These are phyloP conservation scores for Scalopus aquaticus DNA, from an alignment of 2,113 vertebrate genomes.

Conservation along the genomic window DNA sequence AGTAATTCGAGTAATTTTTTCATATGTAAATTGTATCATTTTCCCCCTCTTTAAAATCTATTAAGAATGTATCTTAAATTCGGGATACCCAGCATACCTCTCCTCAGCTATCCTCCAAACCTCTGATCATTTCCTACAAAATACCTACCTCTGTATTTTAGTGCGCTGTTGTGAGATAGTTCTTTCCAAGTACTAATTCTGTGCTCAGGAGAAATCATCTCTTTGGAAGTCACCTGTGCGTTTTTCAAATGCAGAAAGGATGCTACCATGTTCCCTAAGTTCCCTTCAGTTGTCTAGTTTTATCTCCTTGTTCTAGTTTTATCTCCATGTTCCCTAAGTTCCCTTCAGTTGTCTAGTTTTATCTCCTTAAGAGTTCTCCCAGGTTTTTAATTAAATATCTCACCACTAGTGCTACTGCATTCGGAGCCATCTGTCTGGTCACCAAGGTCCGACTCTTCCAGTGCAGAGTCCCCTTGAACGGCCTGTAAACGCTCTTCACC, in stretches of 20 bases:
- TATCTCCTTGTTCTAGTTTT: no score
- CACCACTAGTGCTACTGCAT: neutral
- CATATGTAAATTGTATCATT: neutral
- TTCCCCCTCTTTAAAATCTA: neutral
- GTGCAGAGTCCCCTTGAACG: neutral
- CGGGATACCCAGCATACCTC: neutral
- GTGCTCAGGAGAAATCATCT: neutral
- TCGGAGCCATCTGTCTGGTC: neutral
- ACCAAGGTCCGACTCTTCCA: neutral
- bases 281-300: neutral
- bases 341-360: conserved; percentile 6
- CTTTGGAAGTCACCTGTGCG: neutral
- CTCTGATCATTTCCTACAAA: neutral
- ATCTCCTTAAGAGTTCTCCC: neutral
- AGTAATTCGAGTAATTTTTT: neutral
- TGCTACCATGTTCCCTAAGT: neutral
- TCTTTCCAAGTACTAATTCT: neutral
- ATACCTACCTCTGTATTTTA: neutral
- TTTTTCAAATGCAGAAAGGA: conserved; percentile 6
- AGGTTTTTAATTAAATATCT: neutral
- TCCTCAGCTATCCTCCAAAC: neutral
- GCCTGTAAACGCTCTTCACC: neutral
- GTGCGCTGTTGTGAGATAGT: neutral
- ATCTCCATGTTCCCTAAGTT: neutral
- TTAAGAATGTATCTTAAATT: neutral